phyloP scores from a whole-genome alignment of 2,797 vertebrate genomes.

The Toxotes lorentzi region DNA sequence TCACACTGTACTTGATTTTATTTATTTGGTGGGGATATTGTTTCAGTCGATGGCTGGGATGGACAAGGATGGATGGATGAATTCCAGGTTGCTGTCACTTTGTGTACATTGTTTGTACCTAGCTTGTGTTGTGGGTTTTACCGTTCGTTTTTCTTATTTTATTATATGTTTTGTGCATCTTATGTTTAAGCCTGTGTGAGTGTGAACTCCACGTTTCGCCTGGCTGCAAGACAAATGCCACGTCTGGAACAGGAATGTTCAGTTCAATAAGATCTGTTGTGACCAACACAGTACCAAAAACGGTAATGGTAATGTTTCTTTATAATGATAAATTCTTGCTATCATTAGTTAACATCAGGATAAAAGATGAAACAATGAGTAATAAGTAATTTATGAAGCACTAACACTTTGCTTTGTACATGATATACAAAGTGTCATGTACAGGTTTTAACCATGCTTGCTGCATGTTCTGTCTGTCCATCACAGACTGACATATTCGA shows the following conservation, averaged over 20 bases:
- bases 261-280: not conserved
- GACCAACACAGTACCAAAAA: not conserved
- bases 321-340: too few species aligned
- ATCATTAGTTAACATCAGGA: too few species aligned
- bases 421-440: not conserved
- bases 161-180: not conserved
- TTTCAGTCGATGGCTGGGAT: not conserved
- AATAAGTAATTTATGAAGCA: not conserved
- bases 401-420: not conserved
- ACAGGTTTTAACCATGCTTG: not conserved
- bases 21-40: not conserved
- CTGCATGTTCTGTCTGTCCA: not conserved
- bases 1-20: not conserved
- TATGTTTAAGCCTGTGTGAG: not conserved
- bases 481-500: not conserved
- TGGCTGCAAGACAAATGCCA: not conserved
- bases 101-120: too few species aligned
- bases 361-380: too few species aligned
- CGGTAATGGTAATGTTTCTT: too few species aligned
- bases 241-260: not conserved
- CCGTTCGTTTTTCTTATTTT: not conserved
- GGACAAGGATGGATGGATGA: not conserved
- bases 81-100: not conserved
- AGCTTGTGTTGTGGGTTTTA: not conserved
- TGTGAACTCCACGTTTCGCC: not conserved